A percentile compares a stretch with the other conserved stretches of the same genome.
phyloP scores from a whole-genome alignment of 2,888 invertebrate genomes.

The Tenthredo livida region DNA sequence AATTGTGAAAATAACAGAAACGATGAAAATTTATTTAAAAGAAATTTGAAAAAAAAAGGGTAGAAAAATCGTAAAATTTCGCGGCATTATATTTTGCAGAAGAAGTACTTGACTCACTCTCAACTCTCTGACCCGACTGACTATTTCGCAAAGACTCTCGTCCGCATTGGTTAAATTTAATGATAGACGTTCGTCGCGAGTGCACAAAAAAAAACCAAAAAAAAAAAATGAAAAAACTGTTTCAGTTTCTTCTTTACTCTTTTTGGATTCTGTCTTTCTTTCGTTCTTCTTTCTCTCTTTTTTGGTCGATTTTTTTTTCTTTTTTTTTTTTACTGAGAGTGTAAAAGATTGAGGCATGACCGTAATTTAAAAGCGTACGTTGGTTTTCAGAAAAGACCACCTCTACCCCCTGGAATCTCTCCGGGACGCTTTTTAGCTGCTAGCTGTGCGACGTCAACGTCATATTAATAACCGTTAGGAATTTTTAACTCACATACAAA shows the following conservation, averaged over 20 bases:
- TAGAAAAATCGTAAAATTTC: background rate
- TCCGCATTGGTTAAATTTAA: background rate
- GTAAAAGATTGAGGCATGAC: conserved; percentile 19
- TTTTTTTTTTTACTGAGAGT: background rate
- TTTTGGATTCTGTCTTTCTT: background rate
- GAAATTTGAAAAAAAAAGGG: background rate
- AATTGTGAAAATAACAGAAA: background rate
- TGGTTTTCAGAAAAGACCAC: conserved; percentile 14
- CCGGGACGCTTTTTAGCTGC: conserved; percentile 24
- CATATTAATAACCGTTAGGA: conserved; percentile 33
- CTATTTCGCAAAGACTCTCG: background rate
- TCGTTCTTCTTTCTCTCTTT: background rate
- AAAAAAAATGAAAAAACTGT: background rate
- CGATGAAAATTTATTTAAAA: background rate
- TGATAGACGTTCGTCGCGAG: background rate
- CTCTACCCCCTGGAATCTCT: conserved; percentile 12
- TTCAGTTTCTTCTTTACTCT: background rate
- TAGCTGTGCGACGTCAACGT: conserved; percentile 18
- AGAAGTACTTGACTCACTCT: background rate
- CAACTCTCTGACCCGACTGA: background rate
- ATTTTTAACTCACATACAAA: background rate
- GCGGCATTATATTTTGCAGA: background rate
- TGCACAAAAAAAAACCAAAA: background rate
- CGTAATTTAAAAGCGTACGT: conserved; percentile 37
- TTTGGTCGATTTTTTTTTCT: background rate